These are phyloP conservation scores for Acanthochromis polyacanthus DNA, from an alignment of 2,113 vertebrate species.

Conservation along the genomic window DNA sequence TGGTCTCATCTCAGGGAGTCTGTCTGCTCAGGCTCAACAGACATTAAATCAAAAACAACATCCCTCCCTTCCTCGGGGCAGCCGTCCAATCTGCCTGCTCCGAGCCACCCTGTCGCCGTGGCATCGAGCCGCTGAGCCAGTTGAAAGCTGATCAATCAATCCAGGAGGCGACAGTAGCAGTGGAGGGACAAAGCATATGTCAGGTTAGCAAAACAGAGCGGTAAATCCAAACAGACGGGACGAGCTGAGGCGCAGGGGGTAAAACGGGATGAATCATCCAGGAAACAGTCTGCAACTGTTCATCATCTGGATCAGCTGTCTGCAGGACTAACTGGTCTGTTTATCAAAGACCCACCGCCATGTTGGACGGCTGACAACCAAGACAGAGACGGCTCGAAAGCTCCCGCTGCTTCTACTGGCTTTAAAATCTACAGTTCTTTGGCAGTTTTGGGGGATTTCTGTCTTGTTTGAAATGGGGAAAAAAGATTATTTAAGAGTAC, in stretches of 20 bases:
- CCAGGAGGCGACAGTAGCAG: background rate
- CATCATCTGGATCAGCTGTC: conserved; percentile 1
- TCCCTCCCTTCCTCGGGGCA: conserved; percentile 26
- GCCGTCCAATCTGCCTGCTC: conserved; percentile 28
- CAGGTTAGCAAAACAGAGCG: background rate
- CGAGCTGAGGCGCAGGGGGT: background rate
- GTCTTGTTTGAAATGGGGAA: no score
- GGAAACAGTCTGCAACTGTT: background rate
- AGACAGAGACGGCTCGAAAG: no score
- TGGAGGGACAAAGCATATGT: background rate
- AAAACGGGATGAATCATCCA: background rate
- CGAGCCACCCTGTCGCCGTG: background rate
- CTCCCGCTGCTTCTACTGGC: no score
- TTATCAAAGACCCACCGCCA: background rate
- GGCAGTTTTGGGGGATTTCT: no score
- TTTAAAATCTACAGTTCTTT: no score
- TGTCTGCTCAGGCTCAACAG: conserved; percentile 18
- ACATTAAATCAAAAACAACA: conserved; percentile 54
- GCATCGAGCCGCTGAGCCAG: conserved; percentile 2
- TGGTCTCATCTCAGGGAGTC: conserved; percentile 45
- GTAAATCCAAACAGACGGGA: conserved; percentile 19
- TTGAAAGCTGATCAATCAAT: conserved; percentile 19
- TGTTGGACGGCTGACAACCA: background rate
- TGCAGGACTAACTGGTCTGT: conserved; percentile 1
- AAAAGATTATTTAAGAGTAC: no score